These are phyloP conservation scores for Acipenser transmontanus DNA, from an alignment of 2,797 vertebrate genomes.

Conservation along the genomic window DNA sequence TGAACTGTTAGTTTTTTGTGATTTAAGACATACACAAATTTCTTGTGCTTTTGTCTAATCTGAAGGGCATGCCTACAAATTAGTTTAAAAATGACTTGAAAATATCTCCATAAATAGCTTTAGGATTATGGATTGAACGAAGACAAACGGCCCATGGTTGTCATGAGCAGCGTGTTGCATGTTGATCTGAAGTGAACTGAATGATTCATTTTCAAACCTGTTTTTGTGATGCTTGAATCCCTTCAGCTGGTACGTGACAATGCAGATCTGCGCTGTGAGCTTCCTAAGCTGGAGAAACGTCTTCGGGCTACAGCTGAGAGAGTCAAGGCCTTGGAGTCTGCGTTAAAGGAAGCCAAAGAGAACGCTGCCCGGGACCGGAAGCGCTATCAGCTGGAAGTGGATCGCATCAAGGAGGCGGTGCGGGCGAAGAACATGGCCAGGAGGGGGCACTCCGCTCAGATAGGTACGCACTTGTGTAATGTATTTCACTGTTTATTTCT, in stretches of 20 bases:
- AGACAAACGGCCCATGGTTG: too few relatives aligned
- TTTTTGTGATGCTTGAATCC: not conserved
- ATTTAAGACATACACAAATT: not conserved
- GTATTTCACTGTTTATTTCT: not conserved
- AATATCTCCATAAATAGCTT: not conserved
- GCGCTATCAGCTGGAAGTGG: constrained; percentile 93
- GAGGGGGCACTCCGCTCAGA: constrained; percentile 89
- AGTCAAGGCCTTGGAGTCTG: constrained; percentile 92
- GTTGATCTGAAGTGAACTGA: not conserved
- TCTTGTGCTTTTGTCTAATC: not conserved
- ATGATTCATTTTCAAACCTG: not conserved
- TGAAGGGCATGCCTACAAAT: not conserved
- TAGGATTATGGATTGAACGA: not conserved
- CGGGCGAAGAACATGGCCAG: constrained; percentile 96
- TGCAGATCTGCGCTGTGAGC: constrained; percentile 94
- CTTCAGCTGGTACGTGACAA: constrained; percentile 91
- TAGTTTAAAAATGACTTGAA: not conserved
- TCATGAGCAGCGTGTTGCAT: too few relatives aligned
- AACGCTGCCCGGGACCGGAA: constrained; percentile 92
- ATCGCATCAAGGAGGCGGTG: constrained; percentile 96
- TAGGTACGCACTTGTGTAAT: constrained; percentile 59
- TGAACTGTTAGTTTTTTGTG: not conserved
- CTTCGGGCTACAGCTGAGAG: constrained; percentile 91
- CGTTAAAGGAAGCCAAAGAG: constrained; percentile 95
- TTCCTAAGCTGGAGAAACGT: constrained; percentile 95